These are phyloP conservation scores for Morone saxatilis DNA, from an alignment of 2,113 vertebrate species.

Conservation along the genomic window DNA sequence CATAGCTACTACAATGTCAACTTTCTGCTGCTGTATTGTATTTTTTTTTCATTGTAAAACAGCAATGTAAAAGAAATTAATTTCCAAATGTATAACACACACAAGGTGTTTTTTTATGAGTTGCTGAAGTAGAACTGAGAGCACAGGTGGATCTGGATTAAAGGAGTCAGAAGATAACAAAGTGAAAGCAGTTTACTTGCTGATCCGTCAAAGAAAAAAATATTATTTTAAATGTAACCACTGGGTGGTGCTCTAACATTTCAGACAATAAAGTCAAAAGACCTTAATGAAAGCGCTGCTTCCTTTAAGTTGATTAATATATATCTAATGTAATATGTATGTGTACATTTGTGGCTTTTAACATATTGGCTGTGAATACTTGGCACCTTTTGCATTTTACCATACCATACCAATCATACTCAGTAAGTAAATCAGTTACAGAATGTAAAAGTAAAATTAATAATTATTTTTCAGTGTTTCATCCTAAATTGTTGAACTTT, in stretches of 20 bases:
- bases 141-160: neutral
- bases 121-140: neutral
- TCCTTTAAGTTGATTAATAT: neutral
- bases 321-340: neutral
- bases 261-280: neutral
- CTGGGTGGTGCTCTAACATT: conserved; percentile 60
- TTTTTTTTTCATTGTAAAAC: fast-evolving
- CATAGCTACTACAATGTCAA: neutral
- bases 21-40: neutral
- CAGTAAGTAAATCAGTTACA: neutral
- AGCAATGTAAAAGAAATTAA: too few relatives aligned
- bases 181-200: neutral
- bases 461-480: neutral
- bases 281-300: neutral
- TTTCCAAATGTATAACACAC: neutral
- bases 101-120: neutral
- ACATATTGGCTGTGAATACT: neutral
- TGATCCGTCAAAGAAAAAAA: neutral
- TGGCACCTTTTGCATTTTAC: neutral
- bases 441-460: neutral
- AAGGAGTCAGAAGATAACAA: neutral
- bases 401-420: neutral
- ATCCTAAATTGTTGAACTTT: neutral
- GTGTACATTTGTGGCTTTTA: neutral
- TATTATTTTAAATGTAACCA: conserved; percentile 37